phyloP scores from a whole-genome alignment of 2,888 invertebrate genomes.

The Rotaria macrura region DNA sequence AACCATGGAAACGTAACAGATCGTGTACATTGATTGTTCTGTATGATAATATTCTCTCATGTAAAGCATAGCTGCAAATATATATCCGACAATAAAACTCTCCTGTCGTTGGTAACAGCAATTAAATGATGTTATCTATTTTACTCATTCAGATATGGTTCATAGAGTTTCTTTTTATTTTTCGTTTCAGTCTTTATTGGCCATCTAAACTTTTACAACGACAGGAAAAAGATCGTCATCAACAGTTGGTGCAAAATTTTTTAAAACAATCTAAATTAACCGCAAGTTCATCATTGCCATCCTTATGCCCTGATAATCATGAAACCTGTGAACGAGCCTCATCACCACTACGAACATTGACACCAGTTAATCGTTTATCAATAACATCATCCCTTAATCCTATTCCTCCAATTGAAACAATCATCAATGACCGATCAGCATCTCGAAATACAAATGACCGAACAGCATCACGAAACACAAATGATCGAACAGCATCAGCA shows the following conservation, averaged over 20 bases:
- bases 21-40: too few species aligned
- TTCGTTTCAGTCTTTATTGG: conserved; percentile 12
- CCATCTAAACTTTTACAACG: not conserved
- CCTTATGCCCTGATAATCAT: not conserved
- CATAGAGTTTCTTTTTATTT: too few species aligned
- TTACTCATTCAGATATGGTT: too few species aligned
- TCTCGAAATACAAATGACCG: not conserved
- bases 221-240: not conserved
- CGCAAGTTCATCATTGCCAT: not conserved
- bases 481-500: not conserved
- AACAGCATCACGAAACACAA: not conserved
- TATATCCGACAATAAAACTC: too few species aligned
- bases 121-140: too few species aligned
- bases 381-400: not conserved
- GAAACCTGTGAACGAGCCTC: not conserved
- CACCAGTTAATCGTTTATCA: not conserved
- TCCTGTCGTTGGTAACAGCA: too few species aligned
- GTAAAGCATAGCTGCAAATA: too few species aligned
- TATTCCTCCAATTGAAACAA: not conserved
- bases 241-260: not conserved
- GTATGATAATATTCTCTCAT: too few species aligned
- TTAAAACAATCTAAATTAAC: not conserved
- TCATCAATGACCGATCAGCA: not conserved
- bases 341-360: not conserved
- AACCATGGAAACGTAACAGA: too few species aligned